phyloP scores from a whole-genome alignment of 2,113 vertebrate species.

The Cisticola juncidis region DNA sequence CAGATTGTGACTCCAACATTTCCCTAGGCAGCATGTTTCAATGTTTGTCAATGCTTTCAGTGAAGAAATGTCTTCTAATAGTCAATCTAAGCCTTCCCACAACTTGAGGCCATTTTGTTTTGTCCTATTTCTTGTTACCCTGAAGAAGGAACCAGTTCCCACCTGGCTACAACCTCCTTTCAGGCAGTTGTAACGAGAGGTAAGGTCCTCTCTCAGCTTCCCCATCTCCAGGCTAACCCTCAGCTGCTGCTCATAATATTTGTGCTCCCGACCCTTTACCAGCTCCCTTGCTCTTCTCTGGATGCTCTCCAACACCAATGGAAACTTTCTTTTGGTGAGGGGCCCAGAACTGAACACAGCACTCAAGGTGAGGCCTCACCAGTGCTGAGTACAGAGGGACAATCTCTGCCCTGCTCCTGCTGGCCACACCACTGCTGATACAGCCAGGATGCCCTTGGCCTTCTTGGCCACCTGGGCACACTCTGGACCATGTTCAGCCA shows the following conservation, averaged over 20 bases:
- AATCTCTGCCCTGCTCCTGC: background rate
- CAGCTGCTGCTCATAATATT: background rate
- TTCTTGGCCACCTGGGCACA: background rate
- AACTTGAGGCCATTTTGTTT: background rate
- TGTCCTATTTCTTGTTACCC: background rate
- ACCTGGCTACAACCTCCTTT: background rate
- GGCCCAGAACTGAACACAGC: background rate
- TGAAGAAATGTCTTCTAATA: background rate
- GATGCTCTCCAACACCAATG: background rate
- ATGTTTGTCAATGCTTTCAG: background rate
- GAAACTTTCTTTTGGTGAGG: background rate
- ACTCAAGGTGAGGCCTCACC: background rate
- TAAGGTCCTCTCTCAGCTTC: background rate
- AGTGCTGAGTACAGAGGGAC: background rate
- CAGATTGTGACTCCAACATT: background rate
- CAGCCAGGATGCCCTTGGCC: background rate
- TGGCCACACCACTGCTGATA: background rate
- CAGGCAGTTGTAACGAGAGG: background rate
- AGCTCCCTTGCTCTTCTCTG: background rate
- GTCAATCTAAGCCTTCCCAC: background rate
- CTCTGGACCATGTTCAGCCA: background rate
- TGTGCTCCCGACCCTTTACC: background rate
- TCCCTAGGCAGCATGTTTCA: background rate
- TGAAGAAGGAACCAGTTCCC: background rate
- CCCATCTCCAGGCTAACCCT: background rate